Base-by-base conservation (phyloP, 2,797 vertebrate genomes). In the Anisognathus igniventris region DNA sequence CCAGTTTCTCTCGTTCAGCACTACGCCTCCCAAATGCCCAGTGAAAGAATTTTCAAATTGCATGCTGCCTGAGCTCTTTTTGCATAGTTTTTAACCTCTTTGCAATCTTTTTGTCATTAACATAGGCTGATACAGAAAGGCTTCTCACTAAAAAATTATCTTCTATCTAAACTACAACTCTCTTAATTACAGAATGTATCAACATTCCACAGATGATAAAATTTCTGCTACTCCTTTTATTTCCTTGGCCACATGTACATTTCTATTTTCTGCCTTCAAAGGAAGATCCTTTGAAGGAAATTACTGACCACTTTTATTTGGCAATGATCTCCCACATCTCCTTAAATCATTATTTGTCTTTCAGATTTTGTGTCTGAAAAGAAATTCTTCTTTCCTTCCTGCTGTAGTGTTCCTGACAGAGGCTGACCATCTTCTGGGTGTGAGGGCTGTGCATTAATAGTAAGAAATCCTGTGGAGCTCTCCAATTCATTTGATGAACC, bases 1-100 rank as follows among this genome's bases (percentile, higher is more conserved):
- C 96, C 91, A 68, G 96, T 95, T 96, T 54, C 62, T 92, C 95
- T 66, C 13, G 87, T 75, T 94, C 72, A 77, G 35, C 68, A 17
- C 14, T 68, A 54, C 33, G 14, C 61, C 73, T 94, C 82, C 78
- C 20, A 77, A 85, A 60, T 56, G 51, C 37, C 23, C 57, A 60
- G 48, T 9, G 75, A 16, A 76, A 64, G 21, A 93, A 54, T 86
- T 88, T 65, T 54, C n/a, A 57, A 61, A 33, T 42, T 56, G 35
- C 39, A 9, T 58, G 54, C 48, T 74, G 39, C 65, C 33, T 73
- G 56, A 53, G 27, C 14, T 53, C 40, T 31, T 82, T 82, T 19
- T 39, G 33, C 23, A 42, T 5, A 2, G 19, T n/a, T 89, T 70
- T 81, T 65, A 9, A 71, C 7, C 13, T 65, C 57, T 70, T 74